Evolutionary conservation across 2,797 vertebrate genomes (phyloP), one percentile per base, ranked within the genome.

Genomic region (Martes flavigula): DNA sequence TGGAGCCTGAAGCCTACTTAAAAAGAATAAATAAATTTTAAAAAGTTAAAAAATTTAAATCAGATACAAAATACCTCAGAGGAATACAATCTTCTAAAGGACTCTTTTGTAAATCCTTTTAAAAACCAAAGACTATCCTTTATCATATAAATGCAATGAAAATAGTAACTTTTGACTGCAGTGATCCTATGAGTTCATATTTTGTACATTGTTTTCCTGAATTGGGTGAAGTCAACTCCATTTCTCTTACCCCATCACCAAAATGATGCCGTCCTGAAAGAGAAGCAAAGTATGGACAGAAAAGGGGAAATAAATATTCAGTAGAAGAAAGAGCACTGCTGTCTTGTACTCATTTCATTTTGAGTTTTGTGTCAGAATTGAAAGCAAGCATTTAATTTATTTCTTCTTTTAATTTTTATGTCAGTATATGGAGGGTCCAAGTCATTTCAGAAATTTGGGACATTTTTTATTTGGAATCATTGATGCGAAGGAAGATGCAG

Each of bases 101-200:
- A 91, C 23, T 54, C 70, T 82, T 72, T 75, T 54, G 21, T 23
- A 73, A 89, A 56, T 68, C 7, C 73, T 81, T 90, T 94, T 43
- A 62, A 91, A 91, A 91, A 40, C 3, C 43, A 79, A 82, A 84
- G 73, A 46, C 46, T 30, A 38, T 23, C 58, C 27, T 87, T 91
- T 38, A 90, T 78, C 38, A 54, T 35, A 17, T 54, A 60, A 82
- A 84, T 73, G 51, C 7, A 62, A 54, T 23, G 1, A 40, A 84
- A 91, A 87, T 20, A 15, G 15, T 62, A 58, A n/a, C 70, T 84
- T 91, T 91, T 43, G 62, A 54, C 92, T 92, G 92, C 83, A 86
- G 5, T 96, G 72, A 82, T 87, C 58, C 90, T 20, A 0, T 12
- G 75, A 20, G 38, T 89, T 73, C 86, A 62, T 40, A 77, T 85